These are phyloP conservation scores for Cryptus armator DNA, from an alignment of 2,888 invertebrate species.

Conservation along the genomic window DNA sequence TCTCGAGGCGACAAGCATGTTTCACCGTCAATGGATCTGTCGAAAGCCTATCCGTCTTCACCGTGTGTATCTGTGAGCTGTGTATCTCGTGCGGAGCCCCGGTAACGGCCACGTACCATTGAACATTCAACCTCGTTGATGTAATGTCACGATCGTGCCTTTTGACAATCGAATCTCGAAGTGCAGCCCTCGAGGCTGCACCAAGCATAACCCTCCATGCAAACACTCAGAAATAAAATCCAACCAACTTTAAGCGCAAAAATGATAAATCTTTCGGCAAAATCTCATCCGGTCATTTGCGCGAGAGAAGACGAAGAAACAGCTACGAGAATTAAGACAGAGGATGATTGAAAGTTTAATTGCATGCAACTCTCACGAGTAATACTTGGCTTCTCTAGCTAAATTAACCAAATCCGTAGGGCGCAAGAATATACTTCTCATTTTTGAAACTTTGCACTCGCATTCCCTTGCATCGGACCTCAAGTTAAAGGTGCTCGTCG, in stretches of 20 bases:
- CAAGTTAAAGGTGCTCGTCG: neutral
- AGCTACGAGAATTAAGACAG: slow-evolving; percentile 21
- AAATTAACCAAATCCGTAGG: slow-evolving; percentile 70
- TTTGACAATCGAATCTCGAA: slow-evolving; percentile 72
- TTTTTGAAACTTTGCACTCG: slow-evolving; percentile 21
- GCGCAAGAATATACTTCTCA: slow-evolving; percentile 28
- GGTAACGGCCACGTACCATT: slow-evolving; percentile 47
- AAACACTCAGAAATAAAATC: neutral
- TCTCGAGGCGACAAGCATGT: slow-evolving; percentile 22
- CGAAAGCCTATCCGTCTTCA: slow-evolving; percentile 60
- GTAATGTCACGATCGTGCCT: slow-evolving; percentile 52
- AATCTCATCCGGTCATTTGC: too few relatives aligned
- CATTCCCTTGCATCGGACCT: slow-evolving; percentile 12
- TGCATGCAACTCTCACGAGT: slow-evolving; percentile 75
- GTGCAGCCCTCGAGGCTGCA: slow-evolving; percentile 1
- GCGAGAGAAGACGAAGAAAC: slow-evolving; percentile 74
- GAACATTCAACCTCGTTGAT: neutral
- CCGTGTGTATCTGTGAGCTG: slow-evolving; percentile 6
- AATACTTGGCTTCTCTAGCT: slow-evolving; percentile 56
- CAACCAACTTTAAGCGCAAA: neutral
- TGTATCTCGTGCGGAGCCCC: slow-evolving; percentile 51
- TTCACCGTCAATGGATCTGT: slow-evolving; percentile 51
- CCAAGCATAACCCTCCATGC: neutral
- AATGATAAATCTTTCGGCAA: too few relatives aligned
- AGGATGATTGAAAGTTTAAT: slow-evolving; percentile 79